Conservation (phyloP, 1,140 invertebrate genomes). For the Drosophila dunni region DNA sequence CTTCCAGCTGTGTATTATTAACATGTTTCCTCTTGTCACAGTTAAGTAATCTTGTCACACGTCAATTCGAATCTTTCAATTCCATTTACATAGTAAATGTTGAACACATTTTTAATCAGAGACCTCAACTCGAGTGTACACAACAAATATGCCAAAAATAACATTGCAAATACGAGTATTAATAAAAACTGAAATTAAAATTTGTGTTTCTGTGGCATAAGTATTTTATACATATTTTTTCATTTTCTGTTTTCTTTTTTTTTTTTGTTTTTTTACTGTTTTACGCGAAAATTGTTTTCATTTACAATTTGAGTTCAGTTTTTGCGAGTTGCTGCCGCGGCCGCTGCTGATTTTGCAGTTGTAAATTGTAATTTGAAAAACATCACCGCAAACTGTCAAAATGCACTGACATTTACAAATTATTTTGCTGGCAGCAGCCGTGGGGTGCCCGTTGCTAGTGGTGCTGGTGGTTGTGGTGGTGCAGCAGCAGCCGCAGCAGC, state of each 20-base stretch:
- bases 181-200: conserved; percentile 58
- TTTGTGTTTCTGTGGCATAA: conserved; percentile 27
- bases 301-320: conserved; percentile 55
- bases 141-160: conserved; percentile 26
- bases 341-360: conserved; percentile 52
- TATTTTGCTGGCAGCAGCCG: conserved; percentile 77
- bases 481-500: conserved; percentile 18
- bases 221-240: background rate
- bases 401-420: conserved; percentile 83
- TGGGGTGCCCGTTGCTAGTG: conserved; percentile 43
- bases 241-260: conserved; percentile 15
- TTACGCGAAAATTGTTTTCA: conserved; percentile 55
- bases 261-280: conserved; percentile 13
- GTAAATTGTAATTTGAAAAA: conserved; percentile 83
- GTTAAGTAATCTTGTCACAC: conserved; percentile 56
- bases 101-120: conserved; percentile 30
- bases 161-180: conserved; percentile 29
- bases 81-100: conserved; percentile 38
- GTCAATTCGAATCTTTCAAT: conserved; percentile 40
- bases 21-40: conserved; percentile 2
- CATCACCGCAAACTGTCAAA: conserved; percentile 82
- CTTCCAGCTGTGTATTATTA: conserved; percentile 11
- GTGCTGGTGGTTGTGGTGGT: conserved; percentile 17
- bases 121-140: conserved; percentile 16
- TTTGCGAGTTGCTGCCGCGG: conserved; percentile 19